A percentile compares a stretch with the other conserved stretches of the same genome.
phyloP scores from a whole-genome alignment of 2,888 invertebrate genomes.

The Drosophila algonquin region DNA sequence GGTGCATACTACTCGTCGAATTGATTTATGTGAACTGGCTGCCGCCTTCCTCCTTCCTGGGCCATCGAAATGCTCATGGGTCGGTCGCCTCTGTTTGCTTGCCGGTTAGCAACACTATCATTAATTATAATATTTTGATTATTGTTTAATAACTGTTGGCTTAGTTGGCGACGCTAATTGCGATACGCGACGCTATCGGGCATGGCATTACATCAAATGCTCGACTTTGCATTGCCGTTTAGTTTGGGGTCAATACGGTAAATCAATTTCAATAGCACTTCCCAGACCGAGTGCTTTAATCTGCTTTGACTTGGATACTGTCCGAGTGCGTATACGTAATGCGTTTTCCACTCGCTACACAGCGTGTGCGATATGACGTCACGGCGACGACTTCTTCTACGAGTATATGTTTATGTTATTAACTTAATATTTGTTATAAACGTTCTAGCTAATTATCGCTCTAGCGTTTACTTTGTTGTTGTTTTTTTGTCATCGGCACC shows the following conservation, averaged over 20 bases:
- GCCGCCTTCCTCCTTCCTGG: slow-evolving; percentile 22
- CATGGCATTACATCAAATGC: slow-evolving; percentile 23
- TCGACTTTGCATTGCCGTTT: slow-evolving; percentile 45
- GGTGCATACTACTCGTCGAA: background rate
- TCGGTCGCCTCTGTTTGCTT: background rate
- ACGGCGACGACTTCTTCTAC: slow-evolving; percentile 25
- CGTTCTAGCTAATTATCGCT: slow-evolving; percentile 53
- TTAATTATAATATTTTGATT: slow-evolving; percentile 73
- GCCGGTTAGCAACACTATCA: slow-evolving; percentile 42
- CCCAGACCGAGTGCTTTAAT: slow-evolving; percentile 23
- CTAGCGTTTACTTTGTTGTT: slow-evolving; percentile 26
- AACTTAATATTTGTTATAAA: slow-evolving; percentile 48
- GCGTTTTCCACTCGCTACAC: slow-evolving; percentile 1
- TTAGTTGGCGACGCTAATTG: slow-evolving; percentile 40
- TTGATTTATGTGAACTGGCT: slow-evolving; percentile 31
- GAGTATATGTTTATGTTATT: slow-evolving; percentile 33
- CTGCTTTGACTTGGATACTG: background rate
- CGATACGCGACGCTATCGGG: slow-evolving; percentile 33
- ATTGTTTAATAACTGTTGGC: slow-evolving; percentile 61
- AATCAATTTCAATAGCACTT: slow-evolving; percentile 27
- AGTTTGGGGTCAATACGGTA: slow-evolving; percentile 62
- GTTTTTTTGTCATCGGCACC: background rate
- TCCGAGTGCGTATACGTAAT: slow-evolving; percentile 50
- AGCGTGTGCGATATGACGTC: slow-evolving; percentile 15
- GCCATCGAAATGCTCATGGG: no score